Percentiles rank a stretch among this genome's conserved stretches.
phyloP scores from a whole-genome alignment of 2,113 vertebrate genomes.

The Calypte anna region DNA sequence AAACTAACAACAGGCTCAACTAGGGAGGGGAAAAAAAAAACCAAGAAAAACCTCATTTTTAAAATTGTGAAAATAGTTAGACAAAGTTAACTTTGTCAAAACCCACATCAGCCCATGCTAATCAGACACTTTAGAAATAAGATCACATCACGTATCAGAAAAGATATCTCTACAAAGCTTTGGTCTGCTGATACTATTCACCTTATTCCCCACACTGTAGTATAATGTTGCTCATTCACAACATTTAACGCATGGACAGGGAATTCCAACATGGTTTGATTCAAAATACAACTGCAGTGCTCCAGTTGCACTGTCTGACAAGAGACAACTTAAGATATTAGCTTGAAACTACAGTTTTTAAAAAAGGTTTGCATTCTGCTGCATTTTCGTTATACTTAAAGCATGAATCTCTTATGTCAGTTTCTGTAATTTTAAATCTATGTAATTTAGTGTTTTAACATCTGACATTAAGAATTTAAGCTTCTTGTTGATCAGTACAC shows the following conservation, averaged over 20 bases:
- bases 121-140: background rate
- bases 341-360: background rate
- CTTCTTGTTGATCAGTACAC: background rate
- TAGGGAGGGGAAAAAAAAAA: constrained; percentile 31
- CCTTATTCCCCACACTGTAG: background rate
- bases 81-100: background rate
- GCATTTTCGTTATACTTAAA: background rate
- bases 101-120: background rate
- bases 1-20: constrained; percentile 95
- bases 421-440: background rate
- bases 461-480: background rate
- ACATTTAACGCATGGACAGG: background rate
- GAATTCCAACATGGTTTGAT: background rate
- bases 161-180: background rate
- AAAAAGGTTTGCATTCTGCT: background rate
- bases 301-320: background rate
- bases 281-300: fast-evolving
- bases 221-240: background rate
- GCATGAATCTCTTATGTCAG: background rate
- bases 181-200: background rate
- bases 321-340: background rate
- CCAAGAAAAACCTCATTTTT: background rate
- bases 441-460: background rate
- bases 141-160: fast-evolving
- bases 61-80: background rate